Evolutionary conservation across 2,797 vertebrate genomes (phyloP), one percentile per base, ranked within the genome.

Genomic region (Pitangus sulphuratus): DNA sequence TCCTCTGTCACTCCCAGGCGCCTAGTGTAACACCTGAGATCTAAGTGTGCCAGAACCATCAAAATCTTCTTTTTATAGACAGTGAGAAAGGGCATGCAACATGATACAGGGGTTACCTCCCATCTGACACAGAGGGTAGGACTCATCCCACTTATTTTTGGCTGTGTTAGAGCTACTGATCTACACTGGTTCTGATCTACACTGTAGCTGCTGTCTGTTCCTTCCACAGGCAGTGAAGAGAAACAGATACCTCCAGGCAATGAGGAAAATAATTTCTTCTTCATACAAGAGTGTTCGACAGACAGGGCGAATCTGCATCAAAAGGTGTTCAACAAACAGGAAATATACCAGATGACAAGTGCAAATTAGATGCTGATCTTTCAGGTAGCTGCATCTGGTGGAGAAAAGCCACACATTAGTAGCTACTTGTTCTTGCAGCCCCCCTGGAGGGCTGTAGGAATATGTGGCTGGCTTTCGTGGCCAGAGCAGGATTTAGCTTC

Each of bases 291-390:
- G 17, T 92, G 47, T 53, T 93, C 2, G 0, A 92, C 35, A 87
- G 77, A 75, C 65, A 64, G 48, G 19, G 47, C 77, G 76, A 91
- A 66, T 77, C 60, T 83, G 64, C 64, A 91, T 92, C 62, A 58
- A 89, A 83, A 92, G 22, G 53, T 89, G 68, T 60, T 85, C 75
- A 60, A 83, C 60, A 89, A 70, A 70, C 28, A 92, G 40, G 62
- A 92, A 57, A 39, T 22, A 70, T 61, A 30, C 44, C 40, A 80
- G 75, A n/a, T 75, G 84, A 92, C 87, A 95, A 92, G 89, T 33
- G 84, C 15, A 53, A 91, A 95, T 92, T 85, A 83, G 64, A 89
- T 50, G 30, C 68, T 60, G 78, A 77, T 56, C 14, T 82, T 87
- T 91, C 79, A 90, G 79, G 48, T 77, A 42, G 51, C 40, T 81